Conservation (phyloP, 2,113 vertebrate species). For the Malurus alboscapulatus region DNA sequence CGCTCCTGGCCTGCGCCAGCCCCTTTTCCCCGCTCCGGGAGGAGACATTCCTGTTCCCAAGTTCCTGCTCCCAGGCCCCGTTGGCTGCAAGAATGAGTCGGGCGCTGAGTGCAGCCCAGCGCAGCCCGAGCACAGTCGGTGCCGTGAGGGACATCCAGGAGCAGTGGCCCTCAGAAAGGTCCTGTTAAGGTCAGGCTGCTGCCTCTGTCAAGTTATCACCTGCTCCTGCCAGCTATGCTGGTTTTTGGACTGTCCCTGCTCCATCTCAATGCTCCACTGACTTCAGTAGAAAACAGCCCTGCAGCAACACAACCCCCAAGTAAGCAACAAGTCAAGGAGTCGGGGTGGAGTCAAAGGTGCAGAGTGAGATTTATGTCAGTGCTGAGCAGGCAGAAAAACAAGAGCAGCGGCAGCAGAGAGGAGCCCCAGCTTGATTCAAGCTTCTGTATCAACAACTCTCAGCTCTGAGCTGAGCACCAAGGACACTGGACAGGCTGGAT, state of each 20-base stretch:
- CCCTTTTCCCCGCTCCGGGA: too few relatives aligned
- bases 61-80: background rate
- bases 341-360: background rate
- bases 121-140: background rate
- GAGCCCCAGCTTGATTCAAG: background rate
- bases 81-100: background rate
- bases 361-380: background rate
- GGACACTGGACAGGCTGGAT: background rate
- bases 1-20: background rate
- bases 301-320: too few relatives aligned
- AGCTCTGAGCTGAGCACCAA: background rate
- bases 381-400: background rate
- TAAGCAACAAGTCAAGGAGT: background rate
- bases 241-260: fast-evolving
- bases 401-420: background rate
- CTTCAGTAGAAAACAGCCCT: background rate
- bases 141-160: background rate
- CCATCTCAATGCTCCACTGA: fast-evolving
- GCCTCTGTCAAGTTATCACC: background rate
- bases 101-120: background rate
- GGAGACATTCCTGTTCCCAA: background rate
- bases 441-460: background rate
- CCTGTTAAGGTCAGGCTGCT: background rate
- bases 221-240: background rate
- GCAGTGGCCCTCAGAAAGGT: constrained; percentile 73